Percentiles rank a stretch among this genome's conserved stretches.
phyloP scores from a whole-genome alignment of 2,888 invertebrate species.

The Calliphora vomitoria region DNA sequence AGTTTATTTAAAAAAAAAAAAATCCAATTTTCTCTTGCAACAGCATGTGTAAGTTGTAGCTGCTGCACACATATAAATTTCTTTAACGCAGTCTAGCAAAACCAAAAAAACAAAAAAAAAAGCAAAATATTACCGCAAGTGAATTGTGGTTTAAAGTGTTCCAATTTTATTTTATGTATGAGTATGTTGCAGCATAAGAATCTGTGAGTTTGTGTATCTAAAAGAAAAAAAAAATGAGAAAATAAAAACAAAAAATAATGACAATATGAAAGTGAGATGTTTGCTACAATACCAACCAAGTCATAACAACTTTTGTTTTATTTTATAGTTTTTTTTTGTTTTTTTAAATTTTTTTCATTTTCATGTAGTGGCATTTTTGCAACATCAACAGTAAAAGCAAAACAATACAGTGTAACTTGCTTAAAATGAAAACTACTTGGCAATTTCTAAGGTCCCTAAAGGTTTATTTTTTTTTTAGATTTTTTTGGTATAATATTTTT shows the following conservation, averaged over 20 bases:
- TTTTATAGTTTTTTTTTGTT: constrained; percentile 14
- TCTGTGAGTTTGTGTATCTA: not conserved
- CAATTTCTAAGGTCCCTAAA: constrained; percentile 1
- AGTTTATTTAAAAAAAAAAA: constrained; percentile 27
- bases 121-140: constrained; percentile 57
- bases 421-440: constrained; percentile 11
- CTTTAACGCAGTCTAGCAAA: constrained; percentile 1
- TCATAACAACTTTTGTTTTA: constrained; percentile 35
- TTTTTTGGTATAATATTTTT: not conserved
- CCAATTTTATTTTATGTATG: constrained; percentile 56
- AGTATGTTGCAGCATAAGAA: constrained; percentile 3
- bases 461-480: not conserved
- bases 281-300: constrained; percentile 40
- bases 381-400: not conserved
- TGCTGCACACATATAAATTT: constrained; percentile 5
- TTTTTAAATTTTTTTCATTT: not conserved
- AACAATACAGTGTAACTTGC: constrained; percentile 32
- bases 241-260: constrained; percentile 50
- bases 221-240: constrained; percentile 16
- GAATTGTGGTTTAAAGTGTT: constrained; percentile 72
- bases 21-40: constrained; percentile 4
- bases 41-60: not conserved
- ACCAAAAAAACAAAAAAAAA: not conserved
- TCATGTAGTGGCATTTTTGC: constrained; percentile 20
- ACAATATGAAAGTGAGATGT: constrained; percentile 54